These are phyloP conservation scores for Armadillidium nasatum DNA, from an alignment of 1,140 invertebrate genomes.

Conservation along the genomic window DNA sequence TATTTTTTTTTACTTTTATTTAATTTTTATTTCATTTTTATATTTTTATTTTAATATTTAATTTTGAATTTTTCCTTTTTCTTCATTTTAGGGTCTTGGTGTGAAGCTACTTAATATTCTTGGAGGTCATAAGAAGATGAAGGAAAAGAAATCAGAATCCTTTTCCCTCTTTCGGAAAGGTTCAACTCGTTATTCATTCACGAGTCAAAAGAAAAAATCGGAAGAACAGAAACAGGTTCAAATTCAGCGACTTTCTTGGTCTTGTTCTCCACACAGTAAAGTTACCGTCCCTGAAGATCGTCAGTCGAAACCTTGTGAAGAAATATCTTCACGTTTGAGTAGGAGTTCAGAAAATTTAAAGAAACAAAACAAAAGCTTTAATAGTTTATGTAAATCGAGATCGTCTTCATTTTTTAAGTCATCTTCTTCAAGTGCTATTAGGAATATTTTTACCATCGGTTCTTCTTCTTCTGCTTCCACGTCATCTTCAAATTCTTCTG, in stretches of 20 bases:
- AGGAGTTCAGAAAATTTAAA: conserved; percentile 24
- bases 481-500: conserved; percentile 12
- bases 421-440: conserved; percentile 27
- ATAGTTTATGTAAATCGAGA: conserved; percentile 7
- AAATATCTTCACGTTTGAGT: background rate
- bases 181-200: conserved; percentile 29
- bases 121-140: conserved; percentile 16
- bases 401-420: conserved; percentile 25
- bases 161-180: conserved; percentile 25
- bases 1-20: background rate
- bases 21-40: background rate
- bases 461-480: conserved; percentile 18
- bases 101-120: background rate
- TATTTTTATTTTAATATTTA: background rate
- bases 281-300: conserved; percentile 26
- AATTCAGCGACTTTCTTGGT: conserved; percentile 30
- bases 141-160: conserved; percentile 24
- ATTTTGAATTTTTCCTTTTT: background rate
- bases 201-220: conserved; percentile 20
- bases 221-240: conserved; percentile 29
- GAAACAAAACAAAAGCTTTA: conserved; percentile 20
- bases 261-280: conserved; percentile 25
- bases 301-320: background rate
- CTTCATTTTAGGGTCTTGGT: background rate
- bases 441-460: background rate